Base-by-base conservation (phyloP, 2,888 invertebrate genomes). In the Synergus itoensis region DNA sequence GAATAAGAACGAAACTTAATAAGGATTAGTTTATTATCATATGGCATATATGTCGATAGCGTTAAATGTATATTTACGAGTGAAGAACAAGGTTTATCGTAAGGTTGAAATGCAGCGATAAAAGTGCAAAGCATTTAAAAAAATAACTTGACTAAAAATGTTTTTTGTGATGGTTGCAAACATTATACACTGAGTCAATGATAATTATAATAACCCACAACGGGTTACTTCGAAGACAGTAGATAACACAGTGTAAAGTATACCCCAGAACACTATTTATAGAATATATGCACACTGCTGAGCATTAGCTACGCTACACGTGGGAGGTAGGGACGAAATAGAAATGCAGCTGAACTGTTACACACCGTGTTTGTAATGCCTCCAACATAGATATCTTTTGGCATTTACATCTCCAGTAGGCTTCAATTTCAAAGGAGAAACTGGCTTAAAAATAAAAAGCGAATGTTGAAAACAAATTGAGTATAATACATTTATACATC, bases 321-420 rank as follows among this genome's bases (percentile, higher is more conserved):
- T 73, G 73, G 73, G 73, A 53, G 53, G 36, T 53, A 16, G 36
- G 12, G 53, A 11, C 53, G 11, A 73, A 73, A 53, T 73, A 73
- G 73, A 53, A 73, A 73, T 73, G 73, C 53, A 36, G 53, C 73
- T 73, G 48, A 73, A 73, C 53, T 73, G n/a, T 73, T 73, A 73
- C 53, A 36, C 73, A 36, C 4, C 48, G 53, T 36, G 53, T 53
- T 73, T 73, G 48, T 73, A 40, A 53, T 36, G 53, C n/a, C 53
- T 40, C 53, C 53, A 73, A 73, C 11, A 73, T 73, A 73, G 53
- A 28, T 73, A 73, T 73, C 53, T n/a, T 73, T 73, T 53, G 73
- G 53, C 40, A 73, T 53, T 73, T 53, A 36, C n/a, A 73, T 40
- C 12, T 73, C 36, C 36, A 36, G n/a, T 5, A 36, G 73, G 36